Evolutionary conservation across 2,113 vertebrate genomes (phyloP).

Genomic region (Megaceryle torquata): DNA sequence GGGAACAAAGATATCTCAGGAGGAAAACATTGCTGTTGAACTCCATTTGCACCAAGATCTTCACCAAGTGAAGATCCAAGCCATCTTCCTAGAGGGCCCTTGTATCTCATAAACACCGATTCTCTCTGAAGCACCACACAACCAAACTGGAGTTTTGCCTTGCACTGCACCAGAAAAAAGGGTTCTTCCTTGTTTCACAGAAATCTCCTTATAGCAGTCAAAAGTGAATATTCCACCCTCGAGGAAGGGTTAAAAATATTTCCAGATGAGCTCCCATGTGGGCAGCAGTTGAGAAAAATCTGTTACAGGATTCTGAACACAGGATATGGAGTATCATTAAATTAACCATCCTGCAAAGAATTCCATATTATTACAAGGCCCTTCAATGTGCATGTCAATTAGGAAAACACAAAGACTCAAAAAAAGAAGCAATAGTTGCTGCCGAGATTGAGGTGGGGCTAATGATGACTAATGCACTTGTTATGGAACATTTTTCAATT

Average conservation of each 20-base stretch:
- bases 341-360: neutral
- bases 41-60: neutral
- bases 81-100: neutral
- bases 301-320: neutral
- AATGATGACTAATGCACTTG: constrained; percentile 46
- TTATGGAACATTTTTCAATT: constrained; percentile 30
- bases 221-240: neutral
- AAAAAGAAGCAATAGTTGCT: constrained; percentile 10
- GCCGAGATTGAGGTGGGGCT: neutral
- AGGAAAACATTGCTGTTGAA: neutral
- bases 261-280: neutral
- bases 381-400: neutral
- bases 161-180: neutral
- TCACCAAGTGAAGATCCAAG: neutral
- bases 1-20: neutral
- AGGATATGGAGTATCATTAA: neutral
- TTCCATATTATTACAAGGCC: neutral
- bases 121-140: neutral
- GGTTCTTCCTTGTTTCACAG: neutral
- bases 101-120: neutral
- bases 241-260: neutral
- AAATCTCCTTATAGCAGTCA: neutral
- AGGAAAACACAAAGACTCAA: neutral
- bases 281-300: neutral
- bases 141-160: neutral